Evolutionary conservation across 1,140 invertebrate species (phyloP).

Genomic region (Myzus persicae): DNA sequence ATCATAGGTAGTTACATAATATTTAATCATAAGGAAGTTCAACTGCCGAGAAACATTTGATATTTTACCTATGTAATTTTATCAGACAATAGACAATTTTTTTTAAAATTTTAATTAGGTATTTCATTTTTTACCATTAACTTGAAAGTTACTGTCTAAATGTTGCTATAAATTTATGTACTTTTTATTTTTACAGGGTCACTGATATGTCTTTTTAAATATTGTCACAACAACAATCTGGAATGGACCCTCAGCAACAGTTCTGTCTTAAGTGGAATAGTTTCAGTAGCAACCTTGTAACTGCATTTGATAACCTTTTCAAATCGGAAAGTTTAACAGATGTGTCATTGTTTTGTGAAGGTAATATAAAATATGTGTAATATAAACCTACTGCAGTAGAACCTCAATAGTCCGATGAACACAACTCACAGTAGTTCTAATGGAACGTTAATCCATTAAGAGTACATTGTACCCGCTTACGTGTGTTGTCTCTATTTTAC

Average conservation of each 20-base stretch:
- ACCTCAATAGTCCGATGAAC: not conserved
- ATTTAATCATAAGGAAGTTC: not conserved
- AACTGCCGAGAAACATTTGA: not conserved
- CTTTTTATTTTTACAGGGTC: constrained; percentile 8
- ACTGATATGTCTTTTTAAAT: constrained; percentile 53
- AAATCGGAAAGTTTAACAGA: constrained; percentile 89
- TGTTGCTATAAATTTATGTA: not conserved
- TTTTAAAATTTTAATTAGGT: not conserved
- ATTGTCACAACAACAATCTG: constrained; percentile 62
- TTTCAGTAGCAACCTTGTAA: constrained; percentile 86
- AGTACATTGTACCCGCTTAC: not conserved
- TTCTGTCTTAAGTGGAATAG: constrained; percentile 93
- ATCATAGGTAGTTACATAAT: not conserved
- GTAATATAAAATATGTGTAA: constrained; percentile 65
- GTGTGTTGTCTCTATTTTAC: not conserved
- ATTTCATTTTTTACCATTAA: not conserved
- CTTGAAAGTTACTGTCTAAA: not conserved
- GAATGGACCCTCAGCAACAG: constrained; percentile 87
- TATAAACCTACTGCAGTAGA: not conserved
- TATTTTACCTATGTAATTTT: not conserved
- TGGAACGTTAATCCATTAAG: not conserved
- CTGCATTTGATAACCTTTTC: constrained; percentile 86
- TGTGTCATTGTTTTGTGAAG: constrained; percentile 89
- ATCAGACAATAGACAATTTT: not conserved
- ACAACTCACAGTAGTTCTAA: no score